Evolutionary conservation across 2,888 invertebrate genomes (phyloP), one percentile per base, ranked within the genome.

Genomic region (Rhodophaea formosa): DNA sequence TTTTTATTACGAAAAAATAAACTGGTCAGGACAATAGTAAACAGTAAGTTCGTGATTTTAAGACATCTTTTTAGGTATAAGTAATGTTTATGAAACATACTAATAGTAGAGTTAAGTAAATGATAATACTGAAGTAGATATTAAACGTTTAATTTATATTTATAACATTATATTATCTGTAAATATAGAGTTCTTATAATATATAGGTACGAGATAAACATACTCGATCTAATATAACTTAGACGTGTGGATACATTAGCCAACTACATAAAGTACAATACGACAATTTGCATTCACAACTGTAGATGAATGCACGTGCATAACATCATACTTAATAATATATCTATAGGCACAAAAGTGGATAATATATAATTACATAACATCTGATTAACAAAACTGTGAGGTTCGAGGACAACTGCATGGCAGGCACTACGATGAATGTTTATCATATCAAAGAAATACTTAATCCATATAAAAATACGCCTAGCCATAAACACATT

Each of bases 121-220:
- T 59, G 17, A 56, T 59, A 55, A 16, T 7, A 39, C 29, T 45
- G 45, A 44, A 45, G 59, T 68, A 68, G 78, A 80, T 86, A 86
- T 85, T 88, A 88, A 89, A 89, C 85, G 86, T 89, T 91, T 90
- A 87, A 82, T 91, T 91, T 89, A 85, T 90, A 87, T 87, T 84
- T 85, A 79, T 91, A 92, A 91, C 91, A 91, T 91, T 90, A 89
- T 91, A 90, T 91, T 91, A 90, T 90, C 77, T 91, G 90, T 91
- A 91, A 91, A 91, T 91, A 91, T 88, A 89, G 84, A 86, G 86
- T 88, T 90, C 85, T 86, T 89, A 89, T 73, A 82, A 81, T 86
- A 84, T 83, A 79, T 81, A 83, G 77, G 77, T 84, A 84, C 80
- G 83, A 84, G 84, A 84, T 86, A 84, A 86, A 85, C 86, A 84